Evolutionary conservation across 2,113 vertebrate species (phyloP), one percentile per base, ranked within the genome.

Genomic region (Neolamprologus toae): DNA sequence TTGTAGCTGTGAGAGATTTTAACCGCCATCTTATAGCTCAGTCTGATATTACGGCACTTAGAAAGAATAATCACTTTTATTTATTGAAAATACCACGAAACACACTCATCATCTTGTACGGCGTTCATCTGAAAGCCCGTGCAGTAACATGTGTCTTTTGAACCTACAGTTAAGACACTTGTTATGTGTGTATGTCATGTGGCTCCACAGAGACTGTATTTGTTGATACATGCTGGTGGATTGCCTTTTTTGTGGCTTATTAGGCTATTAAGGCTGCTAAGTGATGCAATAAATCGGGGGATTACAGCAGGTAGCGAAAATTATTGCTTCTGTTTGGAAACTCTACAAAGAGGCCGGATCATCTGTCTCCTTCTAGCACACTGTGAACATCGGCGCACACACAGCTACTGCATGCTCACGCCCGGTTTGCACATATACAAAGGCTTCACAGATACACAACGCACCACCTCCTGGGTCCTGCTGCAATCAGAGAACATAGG

Each of bases 281-380:
- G 86, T 94, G 92, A 95, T 90, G 89, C 93, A 90, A 94, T 95
- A 94, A 94, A 93, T 94, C 81, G 47, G 53, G 79, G 40, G 11
- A 51, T 90, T 92, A 84, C 90, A 94, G 89, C 88, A 94, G 87
- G 91, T 93, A 81, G 82, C 87, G 83, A 92, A 90, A 91, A 89
- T 90, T 87, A 93, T 89, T 84, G 86, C 90, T 90, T 55, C 92
- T 79, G 88, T 91, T 95, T 94, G 94, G 93, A 93, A 92, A 89
- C 91, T 82, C 90, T 92, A 87, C 90, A 95, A 94, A 95, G 93
- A 90, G 55, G 82, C 91, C 82, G 86, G 80, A 86, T 94, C 93
- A 93, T 94, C 86, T 12, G 55, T 94, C 92, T 94, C 83, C 47
- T 14, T 63, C 85, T 55, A 40, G 83, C 88, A 89, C 71, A 31